A percentile compares a stretch with the other conserved stretches of the same genome.
Evolutionary conservation across 2,888 invertebrate genomes (phyloP).

Genomic region (Chymomyza amoena): DNA sequence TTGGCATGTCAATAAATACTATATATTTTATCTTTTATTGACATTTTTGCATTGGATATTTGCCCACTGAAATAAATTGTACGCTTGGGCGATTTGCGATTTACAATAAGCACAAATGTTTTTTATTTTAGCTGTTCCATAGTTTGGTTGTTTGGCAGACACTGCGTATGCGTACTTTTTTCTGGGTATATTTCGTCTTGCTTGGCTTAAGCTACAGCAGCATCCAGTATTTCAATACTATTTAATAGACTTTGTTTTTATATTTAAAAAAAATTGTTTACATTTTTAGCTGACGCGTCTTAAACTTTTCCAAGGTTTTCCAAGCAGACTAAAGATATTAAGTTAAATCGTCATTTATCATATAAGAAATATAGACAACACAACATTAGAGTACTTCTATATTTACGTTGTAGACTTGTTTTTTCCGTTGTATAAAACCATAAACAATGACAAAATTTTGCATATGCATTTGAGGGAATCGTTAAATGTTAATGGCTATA

Average conservation of each 20-base stretch:
- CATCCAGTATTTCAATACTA: too few species aligned
- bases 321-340: slow-evolving; percentile 32
- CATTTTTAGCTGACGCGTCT: not conserved
- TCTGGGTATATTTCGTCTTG: slow-evolving; percentile 8
- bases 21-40: slow-evolving; percentile 30
- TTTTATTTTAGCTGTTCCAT: slow-evolving; percentile 11
- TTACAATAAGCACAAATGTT: not conserved
- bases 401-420: slow-evolving; percentile 13
- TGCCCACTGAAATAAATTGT: slow-evolving; percentile 47
- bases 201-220: slow-evolving; percentile 24
- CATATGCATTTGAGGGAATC: slow-evolving; percentile 18
- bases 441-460: slow-evolving; percentile 43
- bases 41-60: slow-evolving; percentile 32
- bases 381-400: not conserved
- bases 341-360: slow-evolving; percentile 60
- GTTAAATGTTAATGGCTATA: slow-evolving; percentile 48
- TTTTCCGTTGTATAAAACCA: slow-evolving; percentile 24
- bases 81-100: slow-evolving; percentile 35
- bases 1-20: not conserved
- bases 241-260: too few species aligned
- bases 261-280: not conserved
- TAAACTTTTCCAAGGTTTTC: too few species aligned
- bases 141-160: slow-evolving; percentile 9
- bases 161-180: slow-evolving; percentile 34
- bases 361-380: slow-evolving; percentile 12